phyloP scores from a whole-genome alignment of 2,888 invertebrate species.

The Trichogramma evanescens region DNA sequence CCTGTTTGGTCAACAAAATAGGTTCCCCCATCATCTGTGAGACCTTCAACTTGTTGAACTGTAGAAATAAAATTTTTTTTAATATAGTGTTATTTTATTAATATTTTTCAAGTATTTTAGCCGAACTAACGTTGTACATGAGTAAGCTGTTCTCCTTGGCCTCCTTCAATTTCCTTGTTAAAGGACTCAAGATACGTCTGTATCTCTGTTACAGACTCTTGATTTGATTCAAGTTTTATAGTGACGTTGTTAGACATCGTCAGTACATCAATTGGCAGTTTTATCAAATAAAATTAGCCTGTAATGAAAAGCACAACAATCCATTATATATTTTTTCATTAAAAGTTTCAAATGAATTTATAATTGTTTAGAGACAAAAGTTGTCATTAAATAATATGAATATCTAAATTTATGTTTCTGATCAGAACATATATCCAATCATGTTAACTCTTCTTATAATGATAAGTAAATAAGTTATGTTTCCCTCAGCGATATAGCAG shows the following conservation, averaged over 20 bases:
- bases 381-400: too few relatives aligned
- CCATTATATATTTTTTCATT: too few relatives aligned
- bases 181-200: conserved; percentile 76
- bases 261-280: conserved; percentile 26
- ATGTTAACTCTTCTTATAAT: too few relatives aligned
- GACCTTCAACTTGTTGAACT: conserved; percentile 46
- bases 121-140: conserved; percentile 42
- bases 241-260: conserved; percentile 43
- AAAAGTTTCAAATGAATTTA: too few relatives aligned
- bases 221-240: conserved; percentile 43
- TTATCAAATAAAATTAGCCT: conserved; percentile 14
- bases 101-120: not conserved
- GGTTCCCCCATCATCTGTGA: conserved; percentile 57
- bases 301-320: conserved; percentile 4
- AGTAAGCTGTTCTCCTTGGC: conserved; percentile 47
- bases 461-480: too few relatives aligned
- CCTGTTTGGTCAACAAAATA: conserved; percentile 78
- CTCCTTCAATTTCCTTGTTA: conserved; percentile 69
- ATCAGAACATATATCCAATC: too few relatives aligned
- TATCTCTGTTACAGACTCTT: conserved; percentile 61
- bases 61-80: conserved; percentile 9
- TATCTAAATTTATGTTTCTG: too few relatives aligned
- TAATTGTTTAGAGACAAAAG: too few relatives aligned
- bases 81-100: not conserved
- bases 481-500: too few relatives aligned